A percentile compares a stretch with the other conserved stretches of the same genome.
phyloP scores from a whole-genome alignment of 2,113 vertebrate genomes.

The Dermatemys mawii region DNA sequence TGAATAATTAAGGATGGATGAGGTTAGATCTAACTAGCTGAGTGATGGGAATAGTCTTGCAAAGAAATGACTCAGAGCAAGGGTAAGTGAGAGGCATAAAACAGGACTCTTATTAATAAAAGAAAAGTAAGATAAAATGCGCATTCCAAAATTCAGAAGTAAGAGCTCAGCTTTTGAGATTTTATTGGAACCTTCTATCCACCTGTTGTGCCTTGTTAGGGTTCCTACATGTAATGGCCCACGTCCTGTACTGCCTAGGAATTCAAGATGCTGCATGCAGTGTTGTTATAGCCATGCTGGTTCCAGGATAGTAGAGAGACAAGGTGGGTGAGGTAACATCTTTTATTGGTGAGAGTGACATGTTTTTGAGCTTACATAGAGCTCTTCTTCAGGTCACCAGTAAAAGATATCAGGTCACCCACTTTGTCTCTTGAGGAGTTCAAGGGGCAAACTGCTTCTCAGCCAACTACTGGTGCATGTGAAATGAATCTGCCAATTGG shows the following conservation, averaged over 20 bases:
- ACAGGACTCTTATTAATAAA: not conserved
- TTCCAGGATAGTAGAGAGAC: not conserved
- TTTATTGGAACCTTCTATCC: not conserved
- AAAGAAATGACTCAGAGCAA: not conserved
- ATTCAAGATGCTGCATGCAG: not conserved
- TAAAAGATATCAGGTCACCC: not conserved
- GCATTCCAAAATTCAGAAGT: not conserved
- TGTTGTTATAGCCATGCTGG: not conserved
- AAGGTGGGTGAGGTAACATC: not conserved
- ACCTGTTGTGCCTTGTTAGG: not conserved
- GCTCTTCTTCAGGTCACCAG: not conserved
- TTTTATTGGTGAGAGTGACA: not conserved
- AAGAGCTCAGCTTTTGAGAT: not conserved
- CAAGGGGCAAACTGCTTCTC: no score
- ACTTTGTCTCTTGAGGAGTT: no score
- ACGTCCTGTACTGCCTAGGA: not conserved
- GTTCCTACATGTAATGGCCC: not conserved
- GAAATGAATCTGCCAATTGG: not conserved
- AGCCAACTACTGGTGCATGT: no score
- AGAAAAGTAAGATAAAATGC: not conserved
- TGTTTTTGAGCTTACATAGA: not conserved
- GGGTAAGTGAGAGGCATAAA: not conserved
- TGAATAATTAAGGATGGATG: constrained; percentile 23
- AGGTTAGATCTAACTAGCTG: not conserved
- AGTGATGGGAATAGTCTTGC: not conserved